Base-by-base conservation (phyloP, 2,888 invertebrate species). In the Chesias legatella region DNA sequence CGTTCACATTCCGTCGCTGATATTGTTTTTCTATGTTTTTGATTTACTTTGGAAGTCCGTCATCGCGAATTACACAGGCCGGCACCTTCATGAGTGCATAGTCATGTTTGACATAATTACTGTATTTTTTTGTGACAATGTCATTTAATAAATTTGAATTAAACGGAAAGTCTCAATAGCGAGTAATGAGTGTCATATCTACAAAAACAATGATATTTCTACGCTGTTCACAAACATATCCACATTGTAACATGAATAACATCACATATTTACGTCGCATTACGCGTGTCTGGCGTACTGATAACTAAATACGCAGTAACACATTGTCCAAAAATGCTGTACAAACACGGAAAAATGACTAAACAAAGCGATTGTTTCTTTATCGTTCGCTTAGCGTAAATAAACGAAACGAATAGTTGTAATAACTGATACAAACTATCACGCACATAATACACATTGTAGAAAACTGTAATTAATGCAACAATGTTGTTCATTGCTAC, bases 401-500 rank as follows among this genome's bases (percentile, higher is more conserved):
- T n/a, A 42, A 24, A 9, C 17, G 10, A 35, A 10, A 6, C 13
- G 22, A 31, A 39, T 41, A 25, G 13, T 34, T 30, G n/a, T 10
- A 33, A 22, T 29, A 26, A 10, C 32, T 39, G 46, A 36, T 47
- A 60, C 52, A 57, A 51, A 42, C 48, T 17, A 17, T 5, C 13
- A 17, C 13, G 5, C 13, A 17, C 5, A 17, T 17, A 47, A 63
- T 66, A 72, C 66, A 70, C 63, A 63, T 66, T 67, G 68, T 66
- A 53, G 46, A 47, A 45, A 57, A 51, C 55, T 44, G 56, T 35
- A 61, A 64, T 66, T 82, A 84, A 79, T 72, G 61, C 70, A 69
- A 69, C 61, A 64, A 71, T 77, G 78, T 83, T 86, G 81, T 79
- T 75, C 73, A 69, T 72, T 83, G 84, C 85, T 79, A 77, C 81